Base-by-base conservation (phyloP, 2,888 invertebrate genomes). In the Drosophila histrio region DNA sequence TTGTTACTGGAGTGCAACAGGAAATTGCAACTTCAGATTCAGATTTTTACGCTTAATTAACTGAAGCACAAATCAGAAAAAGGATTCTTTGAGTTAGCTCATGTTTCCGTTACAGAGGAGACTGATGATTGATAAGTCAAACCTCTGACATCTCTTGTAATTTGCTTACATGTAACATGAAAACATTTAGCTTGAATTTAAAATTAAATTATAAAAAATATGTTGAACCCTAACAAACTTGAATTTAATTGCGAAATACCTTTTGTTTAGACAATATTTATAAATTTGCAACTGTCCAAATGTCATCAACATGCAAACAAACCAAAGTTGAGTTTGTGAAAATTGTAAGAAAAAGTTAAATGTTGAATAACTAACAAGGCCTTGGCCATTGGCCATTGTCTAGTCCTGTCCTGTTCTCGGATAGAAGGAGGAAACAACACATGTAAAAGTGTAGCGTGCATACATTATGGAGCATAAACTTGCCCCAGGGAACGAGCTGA, bases 381-480 rank as follows among this genome's bases (percentile, higher is more conserved):
- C 9, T 15, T 47, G 44, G 11, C 9, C 28, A 19, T 28, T 47
- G 26, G 21, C 30, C 21, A 46, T 36, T 50, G 34, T 22, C 49
- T 50, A 11, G 34, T 9, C 4, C 9, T 17, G 13, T 13, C 5
- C 9, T 17, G 39, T 13, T 9, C 9, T 17, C 30, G 11, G 38
- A 22, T 15, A 34, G 34, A 32, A 28, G 15, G 19, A 26, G 32
- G 30, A 32, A 9, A 38, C 46, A 44, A 44, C 57, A 69, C 65
- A 71, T 49, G 60, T 63, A 39, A 39, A 63, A 39, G 38, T 52
- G 68, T 22, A 28, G 34, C 11, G 34, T 64, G 69, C 63, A 63
- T 67, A 71, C 83, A 79, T 74, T 85, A 82, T 82, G 60, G n/a
- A 63, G 46, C 64, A 68, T 69, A 86, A 76, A 79, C 65, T 68